Conservation (phyloP, 2,113 vertebrate species). For the Tapirus terrestris region DNA sequence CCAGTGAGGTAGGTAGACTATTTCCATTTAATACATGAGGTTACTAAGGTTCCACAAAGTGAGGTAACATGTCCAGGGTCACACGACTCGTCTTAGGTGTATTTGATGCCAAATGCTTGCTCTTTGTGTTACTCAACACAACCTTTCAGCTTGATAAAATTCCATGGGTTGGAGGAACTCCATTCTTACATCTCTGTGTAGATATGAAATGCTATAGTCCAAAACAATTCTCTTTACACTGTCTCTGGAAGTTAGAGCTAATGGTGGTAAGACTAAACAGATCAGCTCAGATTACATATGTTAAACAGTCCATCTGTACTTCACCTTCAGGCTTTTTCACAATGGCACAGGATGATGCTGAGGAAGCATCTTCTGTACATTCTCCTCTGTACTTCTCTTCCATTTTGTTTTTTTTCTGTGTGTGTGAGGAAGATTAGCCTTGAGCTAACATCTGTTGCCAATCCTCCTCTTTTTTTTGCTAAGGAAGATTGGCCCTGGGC, state of each 20-base stretch:
- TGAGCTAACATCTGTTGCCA: too few species aligned
- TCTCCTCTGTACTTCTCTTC: neutral
- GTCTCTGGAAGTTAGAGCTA: neutral
- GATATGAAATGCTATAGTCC: neutral
- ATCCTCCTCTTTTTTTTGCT: too few species aligned
- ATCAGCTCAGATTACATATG: neutral
- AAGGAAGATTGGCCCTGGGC: too few species aligned
- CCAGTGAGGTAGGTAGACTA: neutral
- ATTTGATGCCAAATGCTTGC: neutral
- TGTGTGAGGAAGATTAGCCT: too few species aligned
- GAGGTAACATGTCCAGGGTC: neutral
- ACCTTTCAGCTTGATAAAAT: neutral
- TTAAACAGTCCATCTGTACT: neutral
- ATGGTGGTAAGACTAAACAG: neutral
- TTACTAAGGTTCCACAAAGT: neutral
- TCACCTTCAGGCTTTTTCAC: neutral
- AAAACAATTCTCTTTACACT: neutral
- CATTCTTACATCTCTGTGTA: neutral
- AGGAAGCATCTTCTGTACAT: neutral
- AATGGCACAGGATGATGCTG: neutral
- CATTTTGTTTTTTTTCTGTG: neutral
- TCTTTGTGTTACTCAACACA: neutral
- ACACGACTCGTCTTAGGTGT: neutral
- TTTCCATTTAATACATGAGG: neutral
- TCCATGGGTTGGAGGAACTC: neutral